Base-by-base conservation (phyloP, 2,888 invertebrate species). In the Prosapia bicincta region DNA sequence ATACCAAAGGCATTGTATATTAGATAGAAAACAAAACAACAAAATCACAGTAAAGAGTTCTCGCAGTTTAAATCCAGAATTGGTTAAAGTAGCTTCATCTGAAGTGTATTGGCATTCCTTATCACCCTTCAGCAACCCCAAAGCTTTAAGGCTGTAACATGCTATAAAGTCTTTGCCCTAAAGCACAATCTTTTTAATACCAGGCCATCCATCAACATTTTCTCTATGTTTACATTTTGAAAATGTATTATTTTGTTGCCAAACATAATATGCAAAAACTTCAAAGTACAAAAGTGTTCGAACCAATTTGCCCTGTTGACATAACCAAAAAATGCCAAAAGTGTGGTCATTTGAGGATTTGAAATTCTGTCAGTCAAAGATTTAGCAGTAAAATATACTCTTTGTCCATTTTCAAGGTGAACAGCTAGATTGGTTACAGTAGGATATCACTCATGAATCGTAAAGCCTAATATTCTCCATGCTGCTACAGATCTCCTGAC, bases 61-160 rank as follows among this genome's bases (percentile, higher is more conserved):
- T 20, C 54, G 54, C 3, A 54, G 3, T 13, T 54, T 54, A 20
- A 5, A 10, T 13, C 20, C 10, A 20, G 54, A 54, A 10, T 54
- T 3, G 5, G 54, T 10, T 3, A 54, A 13, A 54, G 20, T 13
- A 10, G 54, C n/a, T 54, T 54, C 54, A 10, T 54, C 54, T 10
- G 20, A 13, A 5, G 20, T 13, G 20, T 54, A 13, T 5, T 54
- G 20, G 20, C 54, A 54, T 5, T 54, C 20, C 20, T 10, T 54
- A 67, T 81, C 80, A 73, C 79, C 78, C 76, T 81, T 81, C 10
- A 81, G 79, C 73, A 81, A 78, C 13, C 82, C 81, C 9, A 38
- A 38, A 9, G 38, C 38, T 38, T 38, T 13, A n/a, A n/a, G n/a
- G n/a, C n/a, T n/a, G n/a, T n/a, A n/a, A 20, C 54, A 54, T 54